A percentile compares a stretch with the other conserved stretches of the same genome.
These are phyloP conservation scores for Neostethus bicornis DNA, from an alignment of 2,797 vertebrate genomes.

Conservation along the genomic window DNA sequence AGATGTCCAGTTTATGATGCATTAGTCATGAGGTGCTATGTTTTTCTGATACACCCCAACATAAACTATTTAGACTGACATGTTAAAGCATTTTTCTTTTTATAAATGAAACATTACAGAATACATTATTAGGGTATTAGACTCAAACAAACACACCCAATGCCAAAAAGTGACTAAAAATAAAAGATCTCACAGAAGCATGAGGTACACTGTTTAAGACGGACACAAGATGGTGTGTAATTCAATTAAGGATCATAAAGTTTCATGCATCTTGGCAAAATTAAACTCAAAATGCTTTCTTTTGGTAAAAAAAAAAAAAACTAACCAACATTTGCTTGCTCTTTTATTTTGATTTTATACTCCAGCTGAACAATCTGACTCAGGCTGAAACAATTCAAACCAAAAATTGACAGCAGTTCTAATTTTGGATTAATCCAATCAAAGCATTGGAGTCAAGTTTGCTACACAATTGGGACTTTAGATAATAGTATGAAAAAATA, in stretches of 20 bases:
- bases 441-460: slow-evolving; percentile 7
- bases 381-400: too few species aligned
- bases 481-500: background rate
- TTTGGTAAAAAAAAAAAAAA: background rate
- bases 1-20: slow-evolving; percentile 14
- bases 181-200: slow-evolving; percentile 2
- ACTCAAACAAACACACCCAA: background rate
- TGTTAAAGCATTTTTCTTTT: background rate
- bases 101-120: background rate
- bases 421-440: background rate
- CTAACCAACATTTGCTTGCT: too few species aligned
- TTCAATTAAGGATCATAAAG: background rate
- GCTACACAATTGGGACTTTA: background rate
- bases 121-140: background rate
- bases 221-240: background rate
- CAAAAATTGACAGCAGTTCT: background rate
- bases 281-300: too few species aligned
- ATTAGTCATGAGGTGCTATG: slow-evolving; percentile 6
- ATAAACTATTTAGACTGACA: background rate
- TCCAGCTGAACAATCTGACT: too few species aligned
- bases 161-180: background rate
- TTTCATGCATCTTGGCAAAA: background rate
- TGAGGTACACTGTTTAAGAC: background rate
- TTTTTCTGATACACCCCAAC: background rate
- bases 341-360: too few species aligned